Evolutionary conservation across 2,113 vertebrate genomes (phyloP).

Genomic region (Elachura formosa): DNA sequence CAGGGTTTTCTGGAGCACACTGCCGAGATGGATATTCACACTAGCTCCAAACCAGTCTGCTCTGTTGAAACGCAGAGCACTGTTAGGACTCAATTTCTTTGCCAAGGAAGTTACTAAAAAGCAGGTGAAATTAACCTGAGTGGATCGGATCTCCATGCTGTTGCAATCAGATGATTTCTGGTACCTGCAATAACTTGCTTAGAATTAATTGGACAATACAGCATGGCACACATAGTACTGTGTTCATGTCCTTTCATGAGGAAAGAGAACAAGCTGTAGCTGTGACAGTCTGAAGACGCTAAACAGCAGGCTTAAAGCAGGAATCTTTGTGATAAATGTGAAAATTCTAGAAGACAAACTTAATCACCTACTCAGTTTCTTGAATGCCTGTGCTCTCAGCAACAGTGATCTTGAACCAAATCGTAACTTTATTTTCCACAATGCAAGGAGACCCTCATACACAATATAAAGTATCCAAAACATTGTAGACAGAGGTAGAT

Average conservation of each 20-base stretch:
- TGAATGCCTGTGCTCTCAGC: neutral
- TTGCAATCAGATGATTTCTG: neutral
- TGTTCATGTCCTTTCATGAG: neutral
- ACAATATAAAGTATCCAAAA: neutral
- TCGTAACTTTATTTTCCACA: neutral
- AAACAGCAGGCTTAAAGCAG: neutral
- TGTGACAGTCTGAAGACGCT: neutral
- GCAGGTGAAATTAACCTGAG: neutral
- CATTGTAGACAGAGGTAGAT: neutral
- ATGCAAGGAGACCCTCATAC: neutral
- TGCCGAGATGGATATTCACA: neutral
- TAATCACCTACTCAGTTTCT: neutral
- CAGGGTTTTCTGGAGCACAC: neutral
- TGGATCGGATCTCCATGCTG: neutral
- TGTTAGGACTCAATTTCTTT: accelerated
- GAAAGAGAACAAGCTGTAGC: neutral
- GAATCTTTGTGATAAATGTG: neutral
- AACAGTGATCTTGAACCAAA: neutral
- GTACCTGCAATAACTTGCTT: neutral
- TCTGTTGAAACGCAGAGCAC: neutral
- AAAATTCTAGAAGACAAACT: neutral
- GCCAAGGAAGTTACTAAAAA: neutral
- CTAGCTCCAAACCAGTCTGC: neutral
- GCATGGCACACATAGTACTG: neutral
- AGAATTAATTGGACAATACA: neutral